phyloP scores from a whole-genome alignment of 2,797 vertebrate genomes.

The Cyprinella venusta region DNA sequence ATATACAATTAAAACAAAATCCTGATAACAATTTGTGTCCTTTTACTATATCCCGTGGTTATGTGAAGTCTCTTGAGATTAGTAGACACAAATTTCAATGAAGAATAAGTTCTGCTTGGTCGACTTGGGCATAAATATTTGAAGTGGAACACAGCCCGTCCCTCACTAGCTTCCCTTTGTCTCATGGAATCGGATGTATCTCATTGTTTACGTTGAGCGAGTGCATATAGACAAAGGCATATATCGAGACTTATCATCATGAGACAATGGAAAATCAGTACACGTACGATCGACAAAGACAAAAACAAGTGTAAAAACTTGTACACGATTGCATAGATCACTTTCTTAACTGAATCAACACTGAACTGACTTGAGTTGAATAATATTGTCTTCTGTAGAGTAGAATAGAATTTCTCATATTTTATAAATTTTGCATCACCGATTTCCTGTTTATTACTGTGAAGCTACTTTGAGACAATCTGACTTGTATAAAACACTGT shows the following conservation, averaged over 20 bases:
- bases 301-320: not conserved
- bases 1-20: not conserved
- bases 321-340: not conserved
- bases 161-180: not conserved
- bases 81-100: not conserved
- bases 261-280: not conserved
- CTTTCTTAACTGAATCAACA: not conserved
- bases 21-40: not conserved
- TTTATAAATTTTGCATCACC: not conserved
- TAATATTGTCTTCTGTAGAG: not conserved
- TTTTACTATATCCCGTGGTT: not conserved
- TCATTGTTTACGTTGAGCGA: not conserved
- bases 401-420: not conserved
- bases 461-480: not conserved
- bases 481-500: not conserved
- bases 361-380: not conserved
- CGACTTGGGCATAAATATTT: not conserved
- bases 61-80: not conserved
- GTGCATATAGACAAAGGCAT: not conserved
- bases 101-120: not conserved
- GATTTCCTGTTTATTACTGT: not conserved
- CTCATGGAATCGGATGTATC: not conserved
- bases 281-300: not conserved
- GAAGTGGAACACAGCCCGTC: not conserved
- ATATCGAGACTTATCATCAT: not conserved